Percentiles rank a stretch among this genome's conserved stretches.
These are phyloP conservation scores for Sylvia borin DNA, from an alignment of 2,797 vertebrate genomes.

Conservation along the genomic window DNA sequence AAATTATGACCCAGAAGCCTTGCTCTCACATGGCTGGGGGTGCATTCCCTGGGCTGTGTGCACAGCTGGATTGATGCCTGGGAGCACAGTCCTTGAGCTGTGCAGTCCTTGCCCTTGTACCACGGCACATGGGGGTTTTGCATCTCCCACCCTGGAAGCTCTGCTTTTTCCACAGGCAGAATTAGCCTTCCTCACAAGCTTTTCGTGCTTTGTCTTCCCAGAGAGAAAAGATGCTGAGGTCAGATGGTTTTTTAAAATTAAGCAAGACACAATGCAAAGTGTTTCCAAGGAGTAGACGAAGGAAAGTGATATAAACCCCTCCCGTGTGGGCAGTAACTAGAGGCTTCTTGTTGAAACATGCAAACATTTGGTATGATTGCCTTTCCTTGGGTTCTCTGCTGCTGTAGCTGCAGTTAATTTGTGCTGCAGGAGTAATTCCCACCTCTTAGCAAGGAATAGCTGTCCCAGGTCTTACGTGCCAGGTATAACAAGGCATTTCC, in stretches of 20 bases:
- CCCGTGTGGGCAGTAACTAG: not conserved
- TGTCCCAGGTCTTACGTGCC: not conserved
- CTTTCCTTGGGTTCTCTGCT: not conserved
- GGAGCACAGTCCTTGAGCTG: not conserved
- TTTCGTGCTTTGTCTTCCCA: not conserved
- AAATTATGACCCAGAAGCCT: not conserved
- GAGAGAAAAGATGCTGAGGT: not conserved
- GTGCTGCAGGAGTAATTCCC: not conserved
- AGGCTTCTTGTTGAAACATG: not conserved
- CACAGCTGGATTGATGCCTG: not conserved
- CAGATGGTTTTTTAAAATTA: not conserved
- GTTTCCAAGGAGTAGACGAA: not conserved
- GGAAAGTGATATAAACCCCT: not conserved
- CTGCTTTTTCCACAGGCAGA: not conserved
- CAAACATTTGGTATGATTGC: not conserved
- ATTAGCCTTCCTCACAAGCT: not conserved
- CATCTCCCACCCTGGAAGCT: not conserved
- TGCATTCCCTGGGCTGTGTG: not conserved
- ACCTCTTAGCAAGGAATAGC: not conserved
- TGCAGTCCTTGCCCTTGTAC: not conserved
- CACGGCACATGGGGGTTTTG: accelerated
- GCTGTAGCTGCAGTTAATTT: not conserved
- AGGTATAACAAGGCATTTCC: not conserved
- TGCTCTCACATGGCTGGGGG: not conserved
- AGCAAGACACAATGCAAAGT: not conserved